Evolutionary conservation across 2,113 vertebrate species (phyloP), one percentile per base, ranked within the genome.

Genomic region (Triplophysa dalaica): DNA sequence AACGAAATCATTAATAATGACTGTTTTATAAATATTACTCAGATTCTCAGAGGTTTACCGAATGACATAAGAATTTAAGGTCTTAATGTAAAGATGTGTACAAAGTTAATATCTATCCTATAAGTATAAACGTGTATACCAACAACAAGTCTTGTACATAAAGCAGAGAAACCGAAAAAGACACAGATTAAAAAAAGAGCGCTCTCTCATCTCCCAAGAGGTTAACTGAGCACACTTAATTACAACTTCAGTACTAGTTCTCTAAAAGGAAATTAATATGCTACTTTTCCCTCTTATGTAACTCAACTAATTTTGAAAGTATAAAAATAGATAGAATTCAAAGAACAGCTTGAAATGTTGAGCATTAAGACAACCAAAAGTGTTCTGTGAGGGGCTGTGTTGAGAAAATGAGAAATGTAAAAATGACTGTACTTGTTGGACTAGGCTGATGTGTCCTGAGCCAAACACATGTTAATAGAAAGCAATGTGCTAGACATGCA

Each of bases 211-310:
- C 78, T 75, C 80, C 78, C 67, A 24, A 66, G 77, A 80, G 77
- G 80, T 68, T 80, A 76, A 48, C 68, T 69, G 73, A 77, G 63
- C 66, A 77, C 69, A 82, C 79, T 80, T 87, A 86, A 88, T 89
- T 87, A 89, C 83, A 85, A 77, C 74, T 83, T 85, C 79, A 82
- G 79, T 80, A 68, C 56, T 62, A 76, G 72, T 75, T 85, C 84
- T 77, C 50, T 11, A 43, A 64, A 29, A 63, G 81, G 70, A 75
- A 87, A 78, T 82, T 84, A 84, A 82, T 83, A 80, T 65, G 70
- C 74, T 76, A 48, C 75, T 67, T 70, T 77, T 58, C 77, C 60
- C 63, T 63, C 72, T 89, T 87, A 88, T 33, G 78, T 86, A 90
- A 88, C 82, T 41, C 52, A 63, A 66, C 33, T 85, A 83, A 86